Evolutionary conservation across 2,888 invertebrate genomes (phyloP), one percentile per base, ranked within the genome.

Genomic region (Oligia latruncula): DNA sequence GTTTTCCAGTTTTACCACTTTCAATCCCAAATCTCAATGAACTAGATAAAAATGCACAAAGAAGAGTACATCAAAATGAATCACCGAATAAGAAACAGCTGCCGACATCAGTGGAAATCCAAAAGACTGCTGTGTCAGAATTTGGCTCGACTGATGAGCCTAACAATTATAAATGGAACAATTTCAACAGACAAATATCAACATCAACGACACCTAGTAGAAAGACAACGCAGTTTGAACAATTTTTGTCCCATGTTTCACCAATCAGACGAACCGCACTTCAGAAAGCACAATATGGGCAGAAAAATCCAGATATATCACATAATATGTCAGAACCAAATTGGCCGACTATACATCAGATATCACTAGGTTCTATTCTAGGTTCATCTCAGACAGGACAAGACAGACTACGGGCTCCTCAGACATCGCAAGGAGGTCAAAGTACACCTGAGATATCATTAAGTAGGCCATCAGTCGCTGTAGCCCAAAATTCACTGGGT

Each of bases 61-160:
- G 70, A 65, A 73, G 40, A 62, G 11, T 71, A 64, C 78, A 76
- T 17, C 70, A 74, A 40, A 67, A 58, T n/a, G 40, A 55, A 62
- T 68, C 73, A 20, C 20, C 4, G 0, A 70, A 58, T 9, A 75
- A 68, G 1, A 71, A 55, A 20, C 74, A 52, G 1, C 60, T 35
- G 0, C 1, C 52, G 0, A 46, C 70, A 4, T 15, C 78, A 40
- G 83, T 84, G 9, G 83, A 88, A 71, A 29, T 87, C 1, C 68
- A 86, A 85, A 88, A 71, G 43, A 84, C 66, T 71, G 58, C 78
- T 29, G 89, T 71, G 55, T 1, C 88, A 70, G 78, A 79, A 29
- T 35, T 60, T 43, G 76, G 65, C 23, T 17, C 81, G 0, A 64
- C n/a, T 67, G 13, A 62, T 29, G 82, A 74, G 29, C 23, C 55